Conservation (phyloP, 2,797 vertebrate species). For the Pangasius macronema region DNA sequence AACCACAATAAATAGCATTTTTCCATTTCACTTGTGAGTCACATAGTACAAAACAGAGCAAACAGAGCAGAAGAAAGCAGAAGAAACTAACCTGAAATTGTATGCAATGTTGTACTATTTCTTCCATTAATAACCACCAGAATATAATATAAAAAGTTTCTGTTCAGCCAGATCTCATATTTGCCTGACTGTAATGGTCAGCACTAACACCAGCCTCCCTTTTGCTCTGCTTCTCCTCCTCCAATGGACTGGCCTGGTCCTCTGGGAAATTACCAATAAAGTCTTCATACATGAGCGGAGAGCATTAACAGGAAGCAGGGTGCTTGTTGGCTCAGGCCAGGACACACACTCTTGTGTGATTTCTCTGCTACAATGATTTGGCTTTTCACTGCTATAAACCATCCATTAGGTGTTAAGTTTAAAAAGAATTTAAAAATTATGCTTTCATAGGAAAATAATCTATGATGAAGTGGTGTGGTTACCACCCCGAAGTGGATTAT, state of each 20-base stretch:
- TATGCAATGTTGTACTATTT: constrained; percentile 4
- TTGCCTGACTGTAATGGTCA: constrained; percentile 30
- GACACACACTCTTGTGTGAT: constrained; percentile 14
- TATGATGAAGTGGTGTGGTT: not conserved
- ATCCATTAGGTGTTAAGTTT: constrained; percentile 20
- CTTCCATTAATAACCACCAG: not conserved
- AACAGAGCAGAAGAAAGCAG: not conserved
- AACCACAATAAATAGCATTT: not conserved
- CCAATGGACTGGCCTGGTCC: constrained; percentile 39
- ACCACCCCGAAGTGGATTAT: not conserved
- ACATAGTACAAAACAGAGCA: not conserved
- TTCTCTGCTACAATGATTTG: constrained; percentile 12
- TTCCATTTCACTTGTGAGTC: not conserved
- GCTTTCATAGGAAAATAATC: not conserved
- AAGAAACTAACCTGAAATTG: not conserved
- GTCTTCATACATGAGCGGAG: constrained; percentile 39
- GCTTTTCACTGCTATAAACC: constrained; percentile 29
- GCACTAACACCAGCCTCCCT: constrained; percentile 25
- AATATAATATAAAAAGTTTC: not conserved
- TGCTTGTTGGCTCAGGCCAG: constrained; percentile 9
- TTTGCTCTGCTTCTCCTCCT: constrained; percentile 22
- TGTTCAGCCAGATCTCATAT: not conserved
- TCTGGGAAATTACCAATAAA: constrained; percentile 56
- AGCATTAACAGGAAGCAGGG: constrained; percentile 36
- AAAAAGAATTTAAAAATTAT: not conserved